Evolutionary conservation across 2,797 vertebrate genomes (phyloP), one percentile per base, ranked within the genome.

Genomic region (Sebastes diaconus): DNA sequence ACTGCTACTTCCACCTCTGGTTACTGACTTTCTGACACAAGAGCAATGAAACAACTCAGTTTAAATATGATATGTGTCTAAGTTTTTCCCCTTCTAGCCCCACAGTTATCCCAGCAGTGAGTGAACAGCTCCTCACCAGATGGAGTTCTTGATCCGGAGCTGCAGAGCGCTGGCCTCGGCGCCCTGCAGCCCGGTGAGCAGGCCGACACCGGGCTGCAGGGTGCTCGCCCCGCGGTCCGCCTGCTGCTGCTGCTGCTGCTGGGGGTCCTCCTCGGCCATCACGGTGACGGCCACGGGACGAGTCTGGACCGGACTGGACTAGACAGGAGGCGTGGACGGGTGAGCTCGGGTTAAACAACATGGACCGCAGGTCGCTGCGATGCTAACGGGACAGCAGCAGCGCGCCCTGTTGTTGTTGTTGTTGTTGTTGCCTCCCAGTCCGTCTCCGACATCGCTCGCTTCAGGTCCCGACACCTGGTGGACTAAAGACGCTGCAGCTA

Each of bases 111-210:
- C 39, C 52, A 54, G 58, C 2, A 71, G 69, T 8, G 8, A 24
- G 6, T 54, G 76, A 65, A 50, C 83, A 46, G 14, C 42, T 83
- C 54, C 97, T 98, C 95, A 99, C 98, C 98, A 98, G 96, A 99
- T 98, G 85, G 98, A 99, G 96, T 95, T 97, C 94, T 97, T 97
- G 94, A 99, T 98, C 95, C 97, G 95, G 93, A 97, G 96, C 95
- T 98, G 97, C 95, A 99, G 95, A 83, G 97, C 97, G 78, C 92
- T 96, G 93, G 97, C 96, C 92, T 99, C 98, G 12, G 96, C 91
- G 74, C 97, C 97, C 84, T 97, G 97, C 95, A 98, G 94, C 94
- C 97, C 97, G 46, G 97, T 95, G 77, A 97, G 95, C 84, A 97
- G 94, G 85, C 96, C 95, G 36, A 39, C 36, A 39, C 36, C 36